Evolutionary conservation across 2,797 vertebrate genomes (phyloP), one percentile per base, ranked within the genome.

Genomic region (Sylvilagus floridanus): DNA sequence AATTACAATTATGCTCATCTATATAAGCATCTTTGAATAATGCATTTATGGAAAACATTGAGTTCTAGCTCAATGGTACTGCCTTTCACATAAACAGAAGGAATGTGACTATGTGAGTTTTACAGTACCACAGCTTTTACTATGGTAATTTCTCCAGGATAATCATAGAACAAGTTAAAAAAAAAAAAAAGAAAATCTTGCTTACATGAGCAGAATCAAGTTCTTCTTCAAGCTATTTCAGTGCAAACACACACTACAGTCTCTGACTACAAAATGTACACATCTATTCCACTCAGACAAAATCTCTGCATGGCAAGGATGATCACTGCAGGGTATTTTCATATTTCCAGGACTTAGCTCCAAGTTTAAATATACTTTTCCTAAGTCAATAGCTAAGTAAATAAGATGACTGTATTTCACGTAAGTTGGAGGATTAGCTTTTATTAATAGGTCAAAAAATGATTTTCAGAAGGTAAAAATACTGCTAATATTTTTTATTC

Each of bases 81-180:
- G 8, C 54, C n/a, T 85, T 81, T 83, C 37, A 68, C 22, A 89
- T 16, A 86, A 72, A 75, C 78, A 75, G 76, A 91, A 81, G 42
- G 5, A 92, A 86, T 68, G 50, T 28, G 71, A 63, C 16, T 77
- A 50, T 73, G 95, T 93, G 93, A 75, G 94, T 86, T 85, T 37
- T 57, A 79, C 69, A 28, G 62, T 79, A 21, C 47, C 57, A 65
- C 22, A 57, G 54, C 12, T 32, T 92, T 93, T 95, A 91, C 83
- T 94, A 78, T 91, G 71, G 75, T 75, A 86, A 88, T 95, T 85
- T 92, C 78, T 92, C 63, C 24, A 88, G 26, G 54, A 90, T 72
- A 95, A 95, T 92, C 65, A 91, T 7, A 90, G 75, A 54, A 95
- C 21, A 88, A 69, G 52, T 30, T 30, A 60, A 68, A 95, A 96